Base-by-base conservation (phyloP, 2,113 vertebrate species). In the Chroicocephalus ridibundus region DNA sequence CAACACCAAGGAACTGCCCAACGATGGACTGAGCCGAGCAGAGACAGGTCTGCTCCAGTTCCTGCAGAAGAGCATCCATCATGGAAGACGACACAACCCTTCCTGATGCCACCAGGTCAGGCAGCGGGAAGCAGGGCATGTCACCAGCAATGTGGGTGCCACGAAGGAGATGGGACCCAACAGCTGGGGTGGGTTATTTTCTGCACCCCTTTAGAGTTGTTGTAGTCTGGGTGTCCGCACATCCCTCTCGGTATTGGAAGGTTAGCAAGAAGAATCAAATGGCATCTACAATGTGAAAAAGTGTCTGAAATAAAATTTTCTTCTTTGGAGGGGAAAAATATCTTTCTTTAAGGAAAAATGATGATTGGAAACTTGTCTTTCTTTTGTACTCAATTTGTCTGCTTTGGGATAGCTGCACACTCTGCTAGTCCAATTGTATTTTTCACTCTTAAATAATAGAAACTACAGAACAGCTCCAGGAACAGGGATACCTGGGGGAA, bases 221-320 rank as follows among this genome's bases (percentile, higher is more conserved):
- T 19, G 6, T 40, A 36, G 8, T 57, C 52, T 11, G 34, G 13
- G 18, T 58, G 69, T 18, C 51, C 36, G 34, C 40, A 54, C 15
- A 0, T 22, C 36, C 55, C 51, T 66, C 58, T 51, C 0, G 0
- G 25, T 9, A 6, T 8, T n/a, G 12, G 18, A 74, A 19, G 24
- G 4, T 34, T 34, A 62, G 51, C 34, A 61, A 32, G 55, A 47
- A 61, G 57, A 66, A 46, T 68, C 69, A 75, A 88, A 65, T 1
- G 3, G 49, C 71, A 79, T 76, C 78, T 38, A 22, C 24, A 76
- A 49, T 13, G 8, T 79, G 81, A 34, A 60, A 54, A 88, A 84
- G 4, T 7, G 7, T 47, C 64, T 60, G 57, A 93, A 87, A 79
- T 54, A 0, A 42, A 42, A 92, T 90, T 38, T 75, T 40, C 20